These are phyloP conservation scores for Hesperophylax magnus DNA, from an alignment of 1,140 invertebrate genomes.

Conservation along the genomic window DNA sequence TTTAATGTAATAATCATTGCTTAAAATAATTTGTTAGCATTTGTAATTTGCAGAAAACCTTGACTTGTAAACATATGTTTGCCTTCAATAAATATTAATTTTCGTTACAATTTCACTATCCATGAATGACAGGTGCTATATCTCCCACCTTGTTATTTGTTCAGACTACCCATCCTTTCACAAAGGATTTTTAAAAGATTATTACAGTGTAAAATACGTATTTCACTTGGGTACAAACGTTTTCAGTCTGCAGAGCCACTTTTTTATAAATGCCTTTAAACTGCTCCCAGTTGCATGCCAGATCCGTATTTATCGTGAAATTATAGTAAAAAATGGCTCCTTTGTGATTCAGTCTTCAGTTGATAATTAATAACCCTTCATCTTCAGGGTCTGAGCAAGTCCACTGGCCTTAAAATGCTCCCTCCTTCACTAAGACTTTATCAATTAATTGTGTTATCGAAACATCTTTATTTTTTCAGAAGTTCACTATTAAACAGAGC, in stretches of 20 bases:
- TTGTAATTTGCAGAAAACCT: too few relatives aligned
- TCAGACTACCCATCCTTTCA: too few relatives aligned
- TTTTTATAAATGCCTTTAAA: not conserved
- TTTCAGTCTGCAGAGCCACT: not conserved
- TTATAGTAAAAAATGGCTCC: not conserved
- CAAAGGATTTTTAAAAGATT: too few relatives aligned
- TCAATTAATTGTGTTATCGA: not conserved
- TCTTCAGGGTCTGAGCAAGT: not conserved
- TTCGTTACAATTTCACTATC: too few relatives aligned
- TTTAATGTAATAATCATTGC: too few relatives aligned
- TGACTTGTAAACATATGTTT: too few relatives aligned
- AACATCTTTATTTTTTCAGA: not conserved
- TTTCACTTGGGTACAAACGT: not conserved
- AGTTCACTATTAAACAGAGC: too few relatives aligned
- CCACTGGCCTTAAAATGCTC: not conserved
- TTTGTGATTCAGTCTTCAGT: not conserved
- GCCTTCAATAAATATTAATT: too few relatives aligned
- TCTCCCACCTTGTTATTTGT: too few relatives aligned
- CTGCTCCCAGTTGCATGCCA: not conserved
- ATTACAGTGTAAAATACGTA: too few relatives aligned
- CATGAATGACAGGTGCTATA: too few relatives aligned
- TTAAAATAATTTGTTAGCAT: too few relatives aligned
- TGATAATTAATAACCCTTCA: constrained; percentile 25
- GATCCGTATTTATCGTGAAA: not conserved
- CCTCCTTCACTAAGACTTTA: not conserved